Conservation (phyloP, 2,888 invertebrate genomes). For the Arctia plantaginis region DNA sequence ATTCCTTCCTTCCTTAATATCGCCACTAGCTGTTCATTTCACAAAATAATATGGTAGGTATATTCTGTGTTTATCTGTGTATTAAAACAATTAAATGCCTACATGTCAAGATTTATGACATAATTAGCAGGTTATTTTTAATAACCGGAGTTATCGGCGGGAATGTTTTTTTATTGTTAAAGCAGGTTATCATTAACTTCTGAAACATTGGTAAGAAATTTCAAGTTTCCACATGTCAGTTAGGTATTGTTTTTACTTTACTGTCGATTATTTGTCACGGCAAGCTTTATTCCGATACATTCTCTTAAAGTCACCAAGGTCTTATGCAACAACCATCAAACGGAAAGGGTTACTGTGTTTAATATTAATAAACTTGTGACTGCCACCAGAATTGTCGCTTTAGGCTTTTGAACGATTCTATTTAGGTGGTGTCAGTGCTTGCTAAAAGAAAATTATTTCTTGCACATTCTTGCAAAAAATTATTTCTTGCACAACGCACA, state of each 20-base stretch:
- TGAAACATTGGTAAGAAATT: neutral
- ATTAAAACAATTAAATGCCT: neutral
- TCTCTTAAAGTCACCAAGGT: neutral
- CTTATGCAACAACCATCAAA: no score
- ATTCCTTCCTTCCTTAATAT: constrained; percentile 33
- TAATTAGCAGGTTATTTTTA: neutral
- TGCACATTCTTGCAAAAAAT: no score
- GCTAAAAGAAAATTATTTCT: no score
- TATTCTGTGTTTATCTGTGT: neutral
- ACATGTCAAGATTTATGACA: neutral
- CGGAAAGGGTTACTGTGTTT: no score
- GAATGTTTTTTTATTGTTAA: neutral
- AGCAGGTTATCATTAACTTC: neutral
- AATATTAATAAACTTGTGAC: no score
- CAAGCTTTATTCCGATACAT: neutral
- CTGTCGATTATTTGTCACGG: neutral
- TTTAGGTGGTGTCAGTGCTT: no score
- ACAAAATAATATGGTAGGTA: no score
- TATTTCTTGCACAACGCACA: no score
- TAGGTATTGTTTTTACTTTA: neutral
- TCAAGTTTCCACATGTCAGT: neutral
- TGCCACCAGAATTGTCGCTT: no score
- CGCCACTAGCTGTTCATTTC: neutral
- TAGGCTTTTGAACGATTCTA: no score
- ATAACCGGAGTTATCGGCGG: neutral